These are phyloP conservation scores for Myxocyprinus asiaticus DNA, from an alignment of 2,113 vertebrate species.

Conservation along the genomic window DNA sequence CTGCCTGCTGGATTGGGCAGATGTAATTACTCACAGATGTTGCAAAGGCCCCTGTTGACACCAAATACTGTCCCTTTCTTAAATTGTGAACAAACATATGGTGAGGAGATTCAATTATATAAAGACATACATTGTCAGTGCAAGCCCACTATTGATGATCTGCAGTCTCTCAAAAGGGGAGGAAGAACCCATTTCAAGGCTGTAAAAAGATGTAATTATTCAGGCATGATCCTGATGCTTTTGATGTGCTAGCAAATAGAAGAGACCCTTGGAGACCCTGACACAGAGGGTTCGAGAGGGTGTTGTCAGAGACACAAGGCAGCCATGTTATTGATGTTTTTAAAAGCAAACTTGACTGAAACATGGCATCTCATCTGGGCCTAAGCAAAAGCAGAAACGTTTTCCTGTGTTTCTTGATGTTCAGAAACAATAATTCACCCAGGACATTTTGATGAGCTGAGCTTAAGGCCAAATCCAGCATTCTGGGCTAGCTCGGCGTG, in stretches of 20 bases:
- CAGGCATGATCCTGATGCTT: conserved; percentile 15
- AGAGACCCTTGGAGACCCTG: conserved; percentile 15
- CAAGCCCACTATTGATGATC: conserved; percentile 29
- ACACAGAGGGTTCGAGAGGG: conserved; percentile 33
- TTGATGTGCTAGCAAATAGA: conserved; percentile 14
- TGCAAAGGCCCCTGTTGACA: conserved; percentile 25
- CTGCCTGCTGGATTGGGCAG: conserved; percentile 40
- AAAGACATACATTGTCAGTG: conserved; percentile 45
- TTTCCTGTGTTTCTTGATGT: conserved; percentile 32
- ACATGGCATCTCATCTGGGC: conserved; percentile 15
- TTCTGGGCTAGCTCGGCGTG: conserved; percentile 22
- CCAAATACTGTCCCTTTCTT: conserved; percentile 43
- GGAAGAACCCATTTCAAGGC: conserved; percentile 30
- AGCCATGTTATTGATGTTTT: conserved; percentile 44
- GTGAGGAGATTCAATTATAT: conserved; percentile 46
- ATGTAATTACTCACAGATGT: conserved; percentile 57
- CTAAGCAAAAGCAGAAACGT: conserved; percentile 49
- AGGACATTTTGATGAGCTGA: conserved; percentile 50
- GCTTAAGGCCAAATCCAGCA: conserved; percentile 23
- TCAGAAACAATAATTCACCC: conserved; percentile 46
- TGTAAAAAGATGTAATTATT: conserved; percentile 38
- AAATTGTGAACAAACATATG: conserved; percentile 44
- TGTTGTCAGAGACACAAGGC: conserved; percentile 35
- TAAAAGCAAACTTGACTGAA: conserved; percentile 45
- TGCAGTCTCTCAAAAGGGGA: conserved; percentile 21